A percentile compares a stretch with the other conserved stretches of the same genome.
Evolutionary conservation across 2,113 vertebrate species (phyloP).

Genomic region (Heterotis niloticus): DNA sequence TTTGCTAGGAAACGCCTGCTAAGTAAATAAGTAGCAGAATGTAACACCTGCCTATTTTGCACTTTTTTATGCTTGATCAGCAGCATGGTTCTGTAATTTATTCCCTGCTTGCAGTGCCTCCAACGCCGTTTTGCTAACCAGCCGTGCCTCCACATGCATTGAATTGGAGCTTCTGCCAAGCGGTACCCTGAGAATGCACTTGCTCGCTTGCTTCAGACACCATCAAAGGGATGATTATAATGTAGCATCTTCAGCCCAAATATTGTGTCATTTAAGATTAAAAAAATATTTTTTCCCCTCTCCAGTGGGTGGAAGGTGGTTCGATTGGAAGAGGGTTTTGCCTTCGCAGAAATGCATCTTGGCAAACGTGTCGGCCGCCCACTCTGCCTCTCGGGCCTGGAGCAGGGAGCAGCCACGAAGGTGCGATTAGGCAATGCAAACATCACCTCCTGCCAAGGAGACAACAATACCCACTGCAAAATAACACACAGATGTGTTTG

Average conservation of each 20-base stretch:
- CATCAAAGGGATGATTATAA: conserved; percentile 19
- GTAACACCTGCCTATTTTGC: not conserved
- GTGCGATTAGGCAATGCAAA: conserved; percentile 1
- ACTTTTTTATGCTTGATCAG: conserved; percentile 13
- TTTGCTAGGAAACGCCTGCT: not conserved
- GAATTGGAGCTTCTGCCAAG: not conserved
- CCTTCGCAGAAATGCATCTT: not conserved
- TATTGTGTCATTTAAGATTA: conserved; percentile 12
- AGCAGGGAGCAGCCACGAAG: not conserved
- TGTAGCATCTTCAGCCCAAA: conserved; percentile 5
- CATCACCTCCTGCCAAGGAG: conserved; percentile 2
- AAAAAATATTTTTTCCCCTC: not conserved
- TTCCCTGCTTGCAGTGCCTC: not conserved
- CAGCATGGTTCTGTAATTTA: conserved; percentile 4
- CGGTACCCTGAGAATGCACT: not conserved
- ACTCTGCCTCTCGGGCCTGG: conserved; percentile 9
- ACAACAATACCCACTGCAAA: not conserved
- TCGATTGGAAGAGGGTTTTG: not conserved
- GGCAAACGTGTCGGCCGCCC: not conserved
- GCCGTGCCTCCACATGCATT: not conserved
- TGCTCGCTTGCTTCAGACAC: conserved; percentile 2
- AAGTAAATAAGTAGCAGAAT: not conserved
- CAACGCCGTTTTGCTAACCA: not conserved
- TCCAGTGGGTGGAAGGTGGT: not conserved
- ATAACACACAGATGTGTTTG: not conserved